phyloP scores from a whole-genome alignment of 2,797 vertebrate genomes.

The Margarornis squamiger region DNA sequence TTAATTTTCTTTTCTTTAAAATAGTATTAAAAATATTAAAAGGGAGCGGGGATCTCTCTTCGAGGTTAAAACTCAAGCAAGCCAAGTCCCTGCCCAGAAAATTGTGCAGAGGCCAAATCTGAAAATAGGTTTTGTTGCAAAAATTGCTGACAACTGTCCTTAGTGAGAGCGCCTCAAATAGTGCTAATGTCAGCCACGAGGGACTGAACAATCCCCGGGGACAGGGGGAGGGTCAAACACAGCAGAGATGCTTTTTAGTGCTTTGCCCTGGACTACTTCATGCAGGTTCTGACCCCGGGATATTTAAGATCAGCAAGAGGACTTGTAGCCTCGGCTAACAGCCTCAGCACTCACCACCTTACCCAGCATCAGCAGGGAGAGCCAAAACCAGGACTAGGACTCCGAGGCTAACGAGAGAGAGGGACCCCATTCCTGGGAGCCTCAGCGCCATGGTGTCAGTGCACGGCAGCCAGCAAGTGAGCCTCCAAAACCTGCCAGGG shows the following conservation, averaged over 20 bases:
- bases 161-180: neutral
- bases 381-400: conserved; percentile 60
- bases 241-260: neutral
- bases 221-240: neutral
- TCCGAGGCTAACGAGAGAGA: conserved; percentile 33
- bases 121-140: conserved; percentile 22
- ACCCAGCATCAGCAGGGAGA: conserved; percentile 67
- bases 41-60: neutral
- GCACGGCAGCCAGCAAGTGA: neutral
- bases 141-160: neutral
- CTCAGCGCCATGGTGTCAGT: conserved; percentile 58
- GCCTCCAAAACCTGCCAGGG: conserved; percentile 49
- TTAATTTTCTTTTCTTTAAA: neutral
- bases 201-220: neutral
- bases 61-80: neutral
- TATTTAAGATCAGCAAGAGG: neutral
- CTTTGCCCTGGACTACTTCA: neutral
- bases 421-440: neutral
- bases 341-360: conserved; percentile 64
- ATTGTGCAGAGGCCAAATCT: neutral
- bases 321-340: conserved; percentile 5
- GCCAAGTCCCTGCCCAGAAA: neutral
- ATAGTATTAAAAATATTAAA: neutral
- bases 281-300: accelerated
- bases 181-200: neutral